Conservation (phyloP, 2,888 invertebrate species). For the Chironomus riparius region DNA sequence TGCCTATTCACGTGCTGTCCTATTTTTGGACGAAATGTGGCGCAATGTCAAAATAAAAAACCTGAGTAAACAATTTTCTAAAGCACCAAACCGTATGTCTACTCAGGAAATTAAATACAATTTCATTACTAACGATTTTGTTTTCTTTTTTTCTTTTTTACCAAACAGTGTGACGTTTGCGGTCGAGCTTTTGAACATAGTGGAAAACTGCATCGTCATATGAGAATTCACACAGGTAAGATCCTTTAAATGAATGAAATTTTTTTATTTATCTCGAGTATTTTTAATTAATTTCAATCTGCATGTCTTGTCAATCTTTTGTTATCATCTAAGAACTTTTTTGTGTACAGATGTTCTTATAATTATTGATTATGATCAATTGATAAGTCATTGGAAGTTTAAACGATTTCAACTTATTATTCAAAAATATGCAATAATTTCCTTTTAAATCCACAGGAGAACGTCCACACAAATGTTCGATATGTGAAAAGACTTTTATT, state of each 20-base stretch:
- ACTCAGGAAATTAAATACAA: neutral
- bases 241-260: neutral
- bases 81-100: neutral
- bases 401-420: no score
- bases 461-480: constrained; percentile 78
- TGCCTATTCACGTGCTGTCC: no score
- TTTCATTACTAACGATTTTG: neutral
- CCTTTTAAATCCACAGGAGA: constrained; percentile 47
- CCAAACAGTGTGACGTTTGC: constrained; percentile 61
- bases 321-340: no score
- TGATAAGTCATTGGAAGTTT: no score
- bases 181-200: constrained; percentile 84
- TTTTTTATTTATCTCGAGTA: neutral
- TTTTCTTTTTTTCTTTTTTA: neutral
- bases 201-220: constrained; percentile 81
- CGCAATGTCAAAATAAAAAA: no score
- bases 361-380: no score
- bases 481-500: constrained; percentile 83
- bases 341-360: no score
- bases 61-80: no score
- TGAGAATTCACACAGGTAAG: constrained; percentile 67
- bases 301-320: neutral
- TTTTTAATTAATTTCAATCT: neutral
- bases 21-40: no score
- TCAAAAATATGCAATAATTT: no score